Base-by-base conservation (phyloP, 2,113 vertebrate genomes). In the Rhea pennata region DNA sequence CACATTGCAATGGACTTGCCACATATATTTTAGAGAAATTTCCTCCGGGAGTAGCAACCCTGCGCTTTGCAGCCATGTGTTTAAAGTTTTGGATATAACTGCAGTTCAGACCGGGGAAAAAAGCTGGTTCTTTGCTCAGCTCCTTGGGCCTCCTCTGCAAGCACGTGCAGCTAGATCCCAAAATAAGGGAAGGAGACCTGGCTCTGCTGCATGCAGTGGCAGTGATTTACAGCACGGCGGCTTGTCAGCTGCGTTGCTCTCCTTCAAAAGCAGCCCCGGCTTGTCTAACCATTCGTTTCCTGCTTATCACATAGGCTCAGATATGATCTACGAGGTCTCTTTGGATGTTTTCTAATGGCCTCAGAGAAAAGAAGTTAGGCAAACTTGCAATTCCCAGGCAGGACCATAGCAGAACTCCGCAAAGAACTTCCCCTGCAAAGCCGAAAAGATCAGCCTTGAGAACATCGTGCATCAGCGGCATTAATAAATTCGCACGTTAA, bases 241-340 rank as follows among this genome's bases (percentile, higher is more conserved):
- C 4, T 92, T 88, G 93, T 88, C 88, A 81, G 8, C 51, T 69
- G 72, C 65, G 78, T 65, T 86, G 51, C 40, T 88, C 77, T 81
- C 51, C 29, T 8, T 61, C 73, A 75, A 29, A 81, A 75, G 6
- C 15, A 44, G 84, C 39, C 74, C 40, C 40, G 8, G n/a, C 70
- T 53, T 36, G 42, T 36, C 31, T 8, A 80, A 71, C 72, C 17
- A 5, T 53, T 76, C 0, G 0, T 80, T 75, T 66, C 83, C 73
- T 65, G 73, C 93, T 95, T 71, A 86, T 40, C 54, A 42, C 14
- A 1, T 7, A 64, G 29, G 53, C 86, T 80, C 62, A 73, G 54
- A 21, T 51, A 70, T 15, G 44, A 87, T 91, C 93, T 90, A 80
- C 61, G 77, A 89, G 62, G 40, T 64, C 89, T 71, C 71, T 91